phyloP scores from a whole-genome alignment of 1,140 invertebrate genomes.

The Diorhabda sublineata region DNA sequence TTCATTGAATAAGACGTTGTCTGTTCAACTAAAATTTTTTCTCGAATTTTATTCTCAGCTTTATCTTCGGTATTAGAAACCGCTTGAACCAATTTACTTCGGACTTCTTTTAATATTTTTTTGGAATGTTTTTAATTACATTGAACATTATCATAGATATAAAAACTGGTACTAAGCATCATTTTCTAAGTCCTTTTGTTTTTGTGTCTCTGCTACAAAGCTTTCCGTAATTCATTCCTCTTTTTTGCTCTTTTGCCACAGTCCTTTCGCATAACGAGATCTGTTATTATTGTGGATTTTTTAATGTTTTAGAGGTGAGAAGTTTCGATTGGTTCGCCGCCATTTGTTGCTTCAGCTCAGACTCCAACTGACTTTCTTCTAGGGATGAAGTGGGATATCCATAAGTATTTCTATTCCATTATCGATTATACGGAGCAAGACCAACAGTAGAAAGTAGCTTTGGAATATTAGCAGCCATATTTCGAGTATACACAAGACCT shows the following conservation, averaged over 20 bases:
- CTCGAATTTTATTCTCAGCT: not conserved
- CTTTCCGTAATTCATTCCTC: constrained; percentile 3
- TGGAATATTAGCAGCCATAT: too few relatives aligned
- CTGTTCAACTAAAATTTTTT: not conserved
- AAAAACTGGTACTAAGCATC: constrained; percentile 6
- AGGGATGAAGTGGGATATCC: constrained; percentile 5
- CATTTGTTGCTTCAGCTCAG: constrained; percentile 7
- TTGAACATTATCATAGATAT: constrained; percentile 5
- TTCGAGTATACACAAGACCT: too few relatives aligned
- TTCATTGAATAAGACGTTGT: not conserved
- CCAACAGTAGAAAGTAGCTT: too few relatives aligned
- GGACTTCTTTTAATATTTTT: not conserved
- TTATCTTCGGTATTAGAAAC: constrained; percentile 6
- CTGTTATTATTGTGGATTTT: constrained; percentile 7
- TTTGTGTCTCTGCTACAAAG: constrained; percentile 4
- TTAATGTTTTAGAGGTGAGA: not conserved
- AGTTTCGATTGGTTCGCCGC: constrained; percentile 1
- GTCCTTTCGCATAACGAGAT: constrained; percentile 6
- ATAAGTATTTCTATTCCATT: not conserved
- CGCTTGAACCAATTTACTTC: constrained; percentile 7
- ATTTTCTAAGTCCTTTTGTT: constrained; percentile 6
- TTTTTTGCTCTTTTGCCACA: constrained; percentile 9
- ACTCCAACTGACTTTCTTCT: not conserved
- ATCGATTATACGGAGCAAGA: too few relatives aligned
- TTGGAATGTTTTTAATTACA: not conserved